Base-by-base conservation (phyloP, 2,113 vertebrate genomes). In the Tylochromis polylepis region DNA sequence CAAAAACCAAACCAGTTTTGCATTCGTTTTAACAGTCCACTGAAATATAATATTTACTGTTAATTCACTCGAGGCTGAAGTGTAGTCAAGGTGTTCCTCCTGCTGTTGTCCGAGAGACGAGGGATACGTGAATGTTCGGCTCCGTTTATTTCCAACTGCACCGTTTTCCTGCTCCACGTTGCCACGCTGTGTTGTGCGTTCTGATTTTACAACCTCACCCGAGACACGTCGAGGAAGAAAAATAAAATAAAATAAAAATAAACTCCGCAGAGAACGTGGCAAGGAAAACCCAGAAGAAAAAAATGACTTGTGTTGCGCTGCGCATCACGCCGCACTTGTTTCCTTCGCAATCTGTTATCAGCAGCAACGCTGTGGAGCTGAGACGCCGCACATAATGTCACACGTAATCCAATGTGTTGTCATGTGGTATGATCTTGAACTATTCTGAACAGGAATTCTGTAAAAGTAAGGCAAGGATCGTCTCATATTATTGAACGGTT, bases 151-250 rank as follows among this genome's bases (percentile, higher is more conserved):
- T 41, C 6, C 36, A 5, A 8, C 20, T 15, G 36, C 11, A 12
- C 11, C n/a, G 9, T 8, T n/a, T 41, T n/a, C 31, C 31, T 31
- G 3, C 31, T 31, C 31, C 5, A 4, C 5, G 31, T 31, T 31
- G 31, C 31, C 31, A 31, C 31, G 5, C 31, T 31, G 5, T 31
- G 31, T 5, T 31, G 5, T 31, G 31, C 31, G 5, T 31, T 3
- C 18, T n/a, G 2, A 36, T 36, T 65, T 36, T 12, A 65, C 31
- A 12, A 36, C 60, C 18, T 36, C 11, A 1, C 6, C 18, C 31
- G 31, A 10, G 20, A 62, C 10, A 0, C 59, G 18, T 7, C 34
- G 10, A n/a, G 3, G 2, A 0, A 1, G 0, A 18, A 62, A 41
- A 41, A 20, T 5, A 31, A 31, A 31, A 4, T 3, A 31, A 31